phyloP scores from a whole-genome alignment of 2,797 vertebrate genomes.

The Danio aesculapii region DNA sequence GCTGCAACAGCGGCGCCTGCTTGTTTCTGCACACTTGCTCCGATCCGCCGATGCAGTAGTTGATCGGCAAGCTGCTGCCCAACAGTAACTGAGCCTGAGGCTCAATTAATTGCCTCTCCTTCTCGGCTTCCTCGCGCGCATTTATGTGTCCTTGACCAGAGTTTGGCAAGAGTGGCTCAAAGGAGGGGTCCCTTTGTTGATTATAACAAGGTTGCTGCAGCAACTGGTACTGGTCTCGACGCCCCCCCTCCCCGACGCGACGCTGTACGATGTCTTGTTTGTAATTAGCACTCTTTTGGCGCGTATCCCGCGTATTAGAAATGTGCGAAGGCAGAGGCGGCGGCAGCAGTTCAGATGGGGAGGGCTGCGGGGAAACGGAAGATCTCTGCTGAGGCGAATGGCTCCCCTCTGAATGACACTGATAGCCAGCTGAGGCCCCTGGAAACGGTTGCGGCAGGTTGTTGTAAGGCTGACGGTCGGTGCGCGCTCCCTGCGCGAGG shows the following conservation, averaged over 20 bases:
- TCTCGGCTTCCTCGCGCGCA: constrained; percentile 72
- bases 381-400: constrained; percentile 69
- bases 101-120: constrained; percentile 71
- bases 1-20: constrained; percentile 76
- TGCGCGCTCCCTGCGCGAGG: constrained; percentile 69
- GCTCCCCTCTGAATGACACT: constrained; percentile 70
- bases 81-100: constrained; percentile 76
- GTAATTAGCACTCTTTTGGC: constrained; percentile 75
- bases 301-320: constrained; percentile 69
- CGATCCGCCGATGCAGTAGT: constrained; percentile 81
- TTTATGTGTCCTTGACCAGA: constrained; percentile 76
- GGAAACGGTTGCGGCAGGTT: constrained; percentile 72
- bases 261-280: constrained; percentile 77
- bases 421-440: constrained; percentile 75
- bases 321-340: constrained; percentile 74
- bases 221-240: constrained; percentile 78
- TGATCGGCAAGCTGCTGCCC: constrained; percentile 81
- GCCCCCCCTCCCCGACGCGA: constrained; percentile 78
- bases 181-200: constrained; percentile 80
- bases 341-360: constrained; percentile 71
- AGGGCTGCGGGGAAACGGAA: constrained; percentile 74
- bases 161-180: constrained; percentile 76
- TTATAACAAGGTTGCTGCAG: constrained; percentile 77
- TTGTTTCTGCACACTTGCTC: constrained; percentile 78
- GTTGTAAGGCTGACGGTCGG: constrained; percentile 62